Evolutionary conservation across 2,888 invertebrate genomes (phyloP), one percentile per base, ranked within the genome.

Genomic region (Priocnemis perturbator): DNA sequence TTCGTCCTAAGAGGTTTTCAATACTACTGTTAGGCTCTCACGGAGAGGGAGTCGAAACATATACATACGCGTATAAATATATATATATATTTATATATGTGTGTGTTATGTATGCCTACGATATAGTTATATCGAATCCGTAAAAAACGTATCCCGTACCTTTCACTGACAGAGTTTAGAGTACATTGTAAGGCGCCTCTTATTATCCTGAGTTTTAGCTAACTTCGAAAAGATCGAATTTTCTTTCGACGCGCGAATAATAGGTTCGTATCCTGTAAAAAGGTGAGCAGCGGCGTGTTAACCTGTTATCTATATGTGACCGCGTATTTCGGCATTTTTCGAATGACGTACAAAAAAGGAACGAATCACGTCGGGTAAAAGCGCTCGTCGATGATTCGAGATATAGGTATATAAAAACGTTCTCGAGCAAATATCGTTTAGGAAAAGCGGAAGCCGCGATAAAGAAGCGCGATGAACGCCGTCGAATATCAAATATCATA

Each of bases 151-250:
- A 59, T 66, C 23, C 37, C 37, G 37, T 37, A 37, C 37, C 37
- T 37, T 55, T 56, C 63, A 47, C 55, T 59, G 69, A 71, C 61
- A 64, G 63, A 69, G 60, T 59, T 63, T 15, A 59, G 37, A 62
- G 67, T 67, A 75, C 26, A 44, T 37, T 73, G 37, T 75, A 76
- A 76, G 75, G 76, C 76, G 75, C 64, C 69, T 60, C 60, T 75
- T 76, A 75, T 73, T 71, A 70, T 74, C 75, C 75, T 74, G 75
- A 76, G 75, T 76, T 69, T 67, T 60, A 47, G 14, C 59, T 19
- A 52, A 66, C 48, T 44, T 50, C 48, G 50, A 55, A 59, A 57
- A 58, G n/a, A 50, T 37, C 30, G 30, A 57, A 47, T 60, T 62
- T 30, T 48, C 58, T 53, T 63, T 26, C 37, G 37, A 37, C 37